Conservation (phyloP, 1,140 invertebrate species). For the Caenorhabditis latens region DNA sequence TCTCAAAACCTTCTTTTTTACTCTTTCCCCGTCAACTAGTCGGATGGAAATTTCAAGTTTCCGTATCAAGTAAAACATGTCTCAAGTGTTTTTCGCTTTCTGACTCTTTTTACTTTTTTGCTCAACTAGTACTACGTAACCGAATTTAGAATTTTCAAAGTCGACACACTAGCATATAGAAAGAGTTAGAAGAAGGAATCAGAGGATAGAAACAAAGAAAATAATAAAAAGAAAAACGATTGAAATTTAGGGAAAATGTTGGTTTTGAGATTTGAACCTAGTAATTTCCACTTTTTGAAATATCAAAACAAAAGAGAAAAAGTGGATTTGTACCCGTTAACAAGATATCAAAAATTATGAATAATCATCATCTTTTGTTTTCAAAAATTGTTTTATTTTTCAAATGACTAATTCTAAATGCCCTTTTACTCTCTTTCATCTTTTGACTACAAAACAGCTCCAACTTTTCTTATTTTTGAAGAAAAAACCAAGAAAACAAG, state of each 20-base stretch:
- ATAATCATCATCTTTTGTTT: not conserved
- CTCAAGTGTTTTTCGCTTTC: conserved; percentile 52
- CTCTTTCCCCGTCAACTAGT: conserved; percentile 2
- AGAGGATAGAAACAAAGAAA: not conserved
- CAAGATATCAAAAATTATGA: conserved; percentile 18
- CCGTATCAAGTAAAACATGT: conserved; percentile 50
- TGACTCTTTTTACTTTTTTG: conserved; percentile 1
- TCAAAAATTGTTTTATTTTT: not conserved
- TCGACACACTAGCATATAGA: not conserved
- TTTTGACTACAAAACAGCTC: not conserved
- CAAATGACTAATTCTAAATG: not conserved
- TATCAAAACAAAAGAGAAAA: not conserved
- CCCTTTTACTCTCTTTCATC: not conserved
- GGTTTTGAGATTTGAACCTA: not conserved
- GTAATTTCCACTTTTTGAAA: not conserved
- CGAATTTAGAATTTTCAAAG: conserved; percentile 11
- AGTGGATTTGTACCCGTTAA: not conserved
- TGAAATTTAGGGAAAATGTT: not conserved
- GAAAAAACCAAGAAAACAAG: not conserved
- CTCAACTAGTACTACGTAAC: conserved; percentile 51
- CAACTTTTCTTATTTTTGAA: conserved; percentile 1
- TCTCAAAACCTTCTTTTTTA: not conserved
- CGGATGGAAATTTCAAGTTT: conserved; percentile 46
- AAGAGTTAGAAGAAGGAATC: not conserved
- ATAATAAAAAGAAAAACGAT: not conserved